phyloP scores from a whole-genome alignment of 2,888 invertebrate species.

The Pseudoips prasinana region DNA sequence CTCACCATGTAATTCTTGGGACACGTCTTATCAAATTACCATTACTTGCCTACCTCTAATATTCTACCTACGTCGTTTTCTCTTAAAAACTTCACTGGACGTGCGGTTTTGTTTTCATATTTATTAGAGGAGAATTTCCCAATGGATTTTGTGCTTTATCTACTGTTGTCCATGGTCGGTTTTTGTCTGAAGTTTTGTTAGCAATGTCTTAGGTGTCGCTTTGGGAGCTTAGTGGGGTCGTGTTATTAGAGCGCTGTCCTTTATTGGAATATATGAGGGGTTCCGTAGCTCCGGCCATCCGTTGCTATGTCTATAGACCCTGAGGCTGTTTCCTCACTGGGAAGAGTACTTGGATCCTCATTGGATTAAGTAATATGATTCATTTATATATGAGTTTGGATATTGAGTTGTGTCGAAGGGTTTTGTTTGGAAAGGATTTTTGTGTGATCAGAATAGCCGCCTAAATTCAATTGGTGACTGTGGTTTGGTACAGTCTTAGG shows the following conservation, averaged over 20 bases:
- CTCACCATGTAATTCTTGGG: slow-evolving; percentile 32
- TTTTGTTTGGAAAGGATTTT: too few relatives aligned
- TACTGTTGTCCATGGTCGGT: slow-evolving; percentile 32
- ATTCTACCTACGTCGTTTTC: slow-evolving; percentile 53
- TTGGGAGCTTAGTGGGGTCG: slow-evolving; percentile 67
- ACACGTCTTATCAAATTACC: slow-evolving; percentile 58
- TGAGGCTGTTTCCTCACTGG: too few relatives aligned
- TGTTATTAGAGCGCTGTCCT: slow-evolving; percentile 72
- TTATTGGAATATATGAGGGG: slow-evolving; percentile 70
- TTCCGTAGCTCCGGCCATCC: slow-evolving; percentile 6
- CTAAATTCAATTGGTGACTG: too few relatives aligned
- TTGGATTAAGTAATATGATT: too few relatives aligned
- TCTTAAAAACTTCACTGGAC: slow-evolving; percentile 66
- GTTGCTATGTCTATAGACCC: too few relatives aligned
- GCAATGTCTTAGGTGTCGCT: slow-evolving; percentile 62
- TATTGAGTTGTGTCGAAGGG: too few relatives aligned
- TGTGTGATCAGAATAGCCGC: too few relatives aligned
- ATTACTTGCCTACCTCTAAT: slow-evolving; percentile 53
- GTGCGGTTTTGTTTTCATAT: slow-evolving; percentile 62
- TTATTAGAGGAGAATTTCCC: slow-evolving; percentile 39
- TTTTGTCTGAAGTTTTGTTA: slow-evolving; percentile 29
- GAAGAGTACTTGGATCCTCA: too few relatives aligned
- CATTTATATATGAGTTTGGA: too few relatives aligned
- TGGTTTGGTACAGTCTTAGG: too few relatives aligned
- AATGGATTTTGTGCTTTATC: slow-evolving; percentile 27